These are phyloP conservation scores for Porites lutea DNA, from an alignment of 64 coral and sea anemone genomes.

Conservation along the genomic window DNA sequence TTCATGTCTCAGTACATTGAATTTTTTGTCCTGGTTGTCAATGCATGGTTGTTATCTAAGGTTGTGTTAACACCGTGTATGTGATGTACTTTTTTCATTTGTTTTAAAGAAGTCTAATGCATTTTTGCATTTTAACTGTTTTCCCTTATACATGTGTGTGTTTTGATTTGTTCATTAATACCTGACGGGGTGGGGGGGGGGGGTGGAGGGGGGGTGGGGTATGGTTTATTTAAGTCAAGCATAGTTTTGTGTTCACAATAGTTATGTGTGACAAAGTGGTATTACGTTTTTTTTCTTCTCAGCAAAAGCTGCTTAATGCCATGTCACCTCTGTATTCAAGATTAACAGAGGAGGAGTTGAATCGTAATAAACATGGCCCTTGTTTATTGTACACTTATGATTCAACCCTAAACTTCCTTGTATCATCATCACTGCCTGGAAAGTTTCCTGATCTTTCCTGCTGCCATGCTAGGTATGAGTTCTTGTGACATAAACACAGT, in stretches of 20 bases:
- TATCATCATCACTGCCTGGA: constrained; percentile 75
- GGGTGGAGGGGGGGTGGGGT: no score
- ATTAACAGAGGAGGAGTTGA: constrained; percentile 72
- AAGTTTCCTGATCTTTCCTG: constrained; percentile 83
- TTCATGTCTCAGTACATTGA: no score
- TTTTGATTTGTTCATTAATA: background rate
- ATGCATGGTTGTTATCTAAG: no score
- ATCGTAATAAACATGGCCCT: constrained; percentile 88
- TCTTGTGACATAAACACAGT: no score
- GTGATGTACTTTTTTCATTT: no score
- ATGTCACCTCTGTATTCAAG: constrained; percentile 88
- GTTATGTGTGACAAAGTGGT: background rate
- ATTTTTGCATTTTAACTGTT: no score
- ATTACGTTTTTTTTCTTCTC: background rate
- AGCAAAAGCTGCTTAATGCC: constrained; percentile 87
- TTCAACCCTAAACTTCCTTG: constrained; percentile 18
- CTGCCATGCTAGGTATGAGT: constrained; percentile 82
- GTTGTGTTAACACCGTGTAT: no score
- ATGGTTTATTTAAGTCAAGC: no score
- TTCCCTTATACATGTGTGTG: background rate
- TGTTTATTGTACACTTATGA: constrained; percentile 83
- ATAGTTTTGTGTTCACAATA: no score
- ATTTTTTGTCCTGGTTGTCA: no score
- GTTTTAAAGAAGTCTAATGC: no score
- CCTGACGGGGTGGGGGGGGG: no score